Conservation (phyloP, 2,797 vertebrate genomes). For the Ambastaia sidthimunki region DNA sequence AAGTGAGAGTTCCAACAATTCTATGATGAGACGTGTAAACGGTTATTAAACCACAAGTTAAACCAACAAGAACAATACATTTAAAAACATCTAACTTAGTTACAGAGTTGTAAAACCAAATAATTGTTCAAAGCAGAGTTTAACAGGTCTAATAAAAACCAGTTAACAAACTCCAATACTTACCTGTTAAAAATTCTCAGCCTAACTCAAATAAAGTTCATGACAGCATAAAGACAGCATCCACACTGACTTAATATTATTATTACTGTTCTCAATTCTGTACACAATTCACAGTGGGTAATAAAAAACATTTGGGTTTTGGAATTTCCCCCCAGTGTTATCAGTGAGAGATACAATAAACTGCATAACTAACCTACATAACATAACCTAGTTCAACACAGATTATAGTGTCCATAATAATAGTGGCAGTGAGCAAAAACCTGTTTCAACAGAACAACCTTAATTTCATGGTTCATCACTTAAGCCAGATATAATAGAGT, state of each 20-base stretch:
- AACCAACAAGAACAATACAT: conserved; percentile 21
- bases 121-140: conserved; percentile 20
- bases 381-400: neutral
- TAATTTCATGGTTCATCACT: neutral
- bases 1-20: conserved; percentile 9
- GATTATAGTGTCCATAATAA: neutral
- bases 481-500: neutral
- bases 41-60: conserved; percentile 39
- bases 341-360: neutral
- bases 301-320: neutral
- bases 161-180: neutral
- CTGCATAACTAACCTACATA: neutral
- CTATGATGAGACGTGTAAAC: conserved; percentile 29
- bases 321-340: neutral
- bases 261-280: neutral
- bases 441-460: neutral
- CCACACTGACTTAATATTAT: neutral
- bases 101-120: conserved; percentile 23
- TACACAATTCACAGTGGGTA: neutral
- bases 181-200: conserved; percentile 19
- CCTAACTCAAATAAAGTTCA: neutral
- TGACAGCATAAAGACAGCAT: neutral
- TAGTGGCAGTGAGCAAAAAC: neutral
- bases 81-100: conserved; percentile 18
- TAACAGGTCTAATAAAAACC: conserved; percentile 11